A percentile compares a stretch with the other conserved stretches of the same genome.
phyloP scores from a whole-genome alignment of 2,797 vertebrate genomes.

The Channa striata region DNA sequence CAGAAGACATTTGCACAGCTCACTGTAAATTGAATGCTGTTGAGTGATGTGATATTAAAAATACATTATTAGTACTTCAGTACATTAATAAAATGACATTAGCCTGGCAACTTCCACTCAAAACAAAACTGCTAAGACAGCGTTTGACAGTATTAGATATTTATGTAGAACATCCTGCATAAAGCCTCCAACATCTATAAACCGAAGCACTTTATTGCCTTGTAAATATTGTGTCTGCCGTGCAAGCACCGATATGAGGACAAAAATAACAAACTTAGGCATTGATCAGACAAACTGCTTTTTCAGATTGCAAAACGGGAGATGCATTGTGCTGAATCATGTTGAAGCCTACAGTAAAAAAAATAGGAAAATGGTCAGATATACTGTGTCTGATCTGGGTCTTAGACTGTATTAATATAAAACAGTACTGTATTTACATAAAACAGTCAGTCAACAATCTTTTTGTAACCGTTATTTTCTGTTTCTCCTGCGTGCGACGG shows the following conservation, averaged over 20 bases:
- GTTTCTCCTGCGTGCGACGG: background rate
- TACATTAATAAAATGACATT: conserved; percentile 73
- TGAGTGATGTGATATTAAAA: conserved; percentile 43
- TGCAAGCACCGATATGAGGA: conserved; percentile 8
- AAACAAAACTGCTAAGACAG: conserved; percentile 61
- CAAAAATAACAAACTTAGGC: conserved; percentile 4
- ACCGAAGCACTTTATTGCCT: conserved; percentile 29
- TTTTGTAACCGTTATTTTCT: background rate
- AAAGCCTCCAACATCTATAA: conserved; percentile 47
- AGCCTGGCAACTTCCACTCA: conserved; percentile 56
- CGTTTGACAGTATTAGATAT: conserved; percentile 72
- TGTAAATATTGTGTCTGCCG: background rate
- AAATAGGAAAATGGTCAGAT: too few relatives aligned
- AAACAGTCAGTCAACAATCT: background rate
- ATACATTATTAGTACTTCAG: conserved; percentile 54
- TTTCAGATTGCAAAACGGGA: too few relatives aligned
- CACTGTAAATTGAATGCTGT: conserved; percentile 28
- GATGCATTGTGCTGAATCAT: too few relatives aligned
- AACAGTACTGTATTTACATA: too few relatives aligned
- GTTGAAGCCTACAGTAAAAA: too few relatives aligned
- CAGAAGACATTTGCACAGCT: conserved; percentile 34
- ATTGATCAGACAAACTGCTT: too few relatives aligned
- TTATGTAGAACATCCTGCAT: conserved; percentile 63
- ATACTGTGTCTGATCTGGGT: too few relatives aligned
- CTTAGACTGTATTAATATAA: too few relatives aligned